Evolutionary conservation across 2,888 invertebrate genomes (phyloP).

Genomic region (Tridacna gigas): DNA sequence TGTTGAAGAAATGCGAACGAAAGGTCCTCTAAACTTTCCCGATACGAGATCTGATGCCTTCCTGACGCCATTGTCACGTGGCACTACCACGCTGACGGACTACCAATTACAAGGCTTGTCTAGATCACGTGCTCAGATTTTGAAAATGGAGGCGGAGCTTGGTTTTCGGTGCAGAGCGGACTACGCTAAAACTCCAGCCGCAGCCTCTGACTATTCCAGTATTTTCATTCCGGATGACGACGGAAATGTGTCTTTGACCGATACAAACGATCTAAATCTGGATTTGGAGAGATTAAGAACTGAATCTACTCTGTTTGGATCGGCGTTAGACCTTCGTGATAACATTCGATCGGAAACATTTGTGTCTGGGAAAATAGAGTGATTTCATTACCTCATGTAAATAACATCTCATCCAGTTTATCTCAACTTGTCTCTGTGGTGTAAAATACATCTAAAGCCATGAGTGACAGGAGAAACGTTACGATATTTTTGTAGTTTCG

Average conservation of each 20-base stretch:
- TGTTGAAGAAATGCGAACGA: slow-evolving; percentile 68
- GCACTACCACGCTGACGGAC: slow-evolving; percentile 48
- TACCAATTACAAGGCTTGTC: slow-evolving; percentile 61
- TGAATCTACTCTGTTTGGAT: slow-evolving; percentile 68
- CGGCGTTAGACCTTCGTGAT: slow-evolving; percentile 56
- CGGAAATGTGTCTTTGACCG: slow-evolving; percentile 70
- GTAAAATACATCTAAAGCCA: too few species aligned
- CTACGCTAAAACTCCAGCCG: slow-evolving; percentile 69
- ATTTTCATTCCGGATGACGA: slow-evolving; percentile 72
- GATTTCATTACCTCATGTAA: neutral
- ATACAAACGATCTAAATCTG: slow-evolving; percentile 66
- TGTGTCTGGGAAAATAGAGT: slow-evolving; percentile 49
- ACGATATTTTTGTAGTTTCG: too few species aligned
- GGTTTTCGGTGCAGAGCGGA: slow-evolving; percentile 61
- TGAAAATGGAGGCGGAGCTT: slow-evolving; percentile 57
- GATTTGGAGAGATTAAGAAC: slow-evolving; percentile 68
- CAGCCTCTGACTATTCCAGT: slow-evolving; percentile 68
- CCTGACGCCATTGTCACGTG: slow-evolving; percentile 57
- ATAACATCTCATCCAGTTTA: too few species aligned
- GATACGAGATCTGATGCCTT: slow-evolving; percentile 55
- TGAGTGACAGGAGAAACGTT: too few species aligned
- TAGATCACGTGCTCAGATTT: slow-evolving; percentile 64
- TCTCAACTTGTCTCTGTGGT: too few species aligned
- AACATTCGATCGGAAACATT: slow-evolving; percentile 61
- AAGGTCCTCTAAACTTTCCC: slow-evolving; percentile 57